phyloP scores from a whole-genome alignment of 2,888 invertebrate genomes.

The Xanthia icteritia region DNA sequence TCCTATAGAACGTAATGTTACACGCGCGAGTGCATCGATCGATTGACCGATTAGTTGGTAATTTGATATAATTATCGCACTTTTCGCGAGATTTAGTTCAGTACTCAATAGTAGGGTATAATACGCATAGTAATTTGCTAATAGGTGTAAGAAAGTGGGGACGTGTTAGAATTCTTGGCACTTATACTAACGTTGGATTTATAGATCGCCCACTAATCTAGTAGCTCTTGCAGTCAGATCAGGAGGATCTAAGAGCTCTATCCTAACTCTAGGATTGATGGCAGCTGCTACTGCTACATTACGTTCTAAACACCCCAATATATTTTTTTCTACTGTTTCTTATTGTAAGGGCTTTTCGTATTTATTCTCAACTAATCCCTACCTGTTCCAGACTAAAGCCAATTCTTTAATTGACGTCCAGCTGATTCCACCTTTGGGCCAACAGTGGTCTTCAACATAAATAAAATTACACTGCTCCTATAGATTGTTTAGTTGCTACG shows the following conservation, averaged over 20 bases:
- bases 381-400: neutral
- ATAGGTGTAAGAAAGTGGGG: conserved; percentile 32
- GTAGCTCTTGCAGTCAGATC: neutral
- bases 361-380: neutral
- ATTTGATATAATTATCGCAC: conserved; percentile 57
- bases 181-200: neutral
- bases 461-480: neutral
- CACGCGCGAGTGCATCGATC: conserved; percentile 60
- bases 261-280: neutral
- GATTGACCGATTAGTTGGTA: conserved; percentile 64
- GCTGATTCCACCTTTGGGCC: neutral
- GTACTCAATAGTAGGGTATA: conserved; percentile 34
- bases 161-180: neutral
- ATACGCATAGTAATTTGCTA: conserved; percentile 43
- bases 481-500: no score
- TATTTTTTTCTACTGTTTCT: neutral
- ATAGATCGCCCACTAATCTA: neutral
- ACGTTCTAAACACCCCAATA: no score
- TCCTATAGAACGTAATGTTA: conserved; percentile 55
- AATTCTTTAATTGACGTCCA: neutral
- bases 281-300: neutral
- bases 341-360: neutral
- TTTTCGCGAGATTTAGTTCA: conserved; percentile 54
- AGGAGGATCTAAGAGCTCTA: neutral
- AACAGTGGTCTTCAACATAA: neutral